Evolutionary conservation across 2,888 invertebrate species (phyloP), one percentile per base, ranked within the genome.

Genomic region (Eilema caniola): DNA sequence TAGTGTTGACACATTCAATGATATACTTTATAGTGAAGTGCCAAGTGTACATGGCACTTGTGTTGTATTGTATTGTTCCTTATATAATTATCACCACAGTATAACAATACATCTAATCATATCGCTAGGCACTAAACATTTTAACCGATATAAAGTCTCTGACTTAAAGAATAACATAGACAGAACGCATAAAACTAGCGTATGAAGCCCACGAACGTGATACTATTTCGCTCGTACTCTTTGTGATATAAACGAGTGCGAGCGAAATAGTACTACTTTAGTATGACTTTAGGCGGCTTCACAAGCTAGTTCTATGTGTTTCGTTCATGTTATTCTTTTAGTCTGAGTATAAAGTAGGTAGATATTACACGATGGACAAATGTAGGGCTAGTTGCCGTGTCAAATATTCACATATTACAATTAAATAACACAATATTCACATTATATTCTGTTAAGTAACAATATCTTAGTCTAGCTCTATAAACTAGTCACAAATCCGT

Each of bases 401-500:
- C 89, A 89, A 87, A 90, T 90, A 91, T 91, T 92, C 89, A 93
- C 89, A 91, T 84, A 87, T 85, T 89, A 91, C 88, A 90, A 92
- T 90, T 90, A 93, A 90, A 89, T 90, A 92, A 93, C 90, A 87
- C 88, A 89, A 90, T 91, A 92, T 90, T 90, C 89, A 93, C 90
- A 91, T 87, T 85, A 86, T 88, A 85, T 80, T 87, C 79, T 81
- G 86, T 93, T 94, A 94, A 93, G 93, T 94, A 93, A 92, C 93
- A 90, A 87, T 92, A 92, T 86, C 89, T 91, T 93, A 90, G 74
- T 79, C 74, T 85, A 84, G 79, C 74, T 88, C 84, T 80, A 83
- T 71, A 85, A 82, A 82, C 90, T 94, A 94, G 88, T 94, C 91
- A 93, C 95, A 95, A 95, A 95, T 95, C 95, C 95, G 90, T 95